A percentile compares a stretch with the other conserved stretches of the same genome.
These are phyloP conservation scores for Euphonia xanthogaster DNA, from an alignment of 2,797 vertebrate genomes.

Conservation along the genomic window DNA sequence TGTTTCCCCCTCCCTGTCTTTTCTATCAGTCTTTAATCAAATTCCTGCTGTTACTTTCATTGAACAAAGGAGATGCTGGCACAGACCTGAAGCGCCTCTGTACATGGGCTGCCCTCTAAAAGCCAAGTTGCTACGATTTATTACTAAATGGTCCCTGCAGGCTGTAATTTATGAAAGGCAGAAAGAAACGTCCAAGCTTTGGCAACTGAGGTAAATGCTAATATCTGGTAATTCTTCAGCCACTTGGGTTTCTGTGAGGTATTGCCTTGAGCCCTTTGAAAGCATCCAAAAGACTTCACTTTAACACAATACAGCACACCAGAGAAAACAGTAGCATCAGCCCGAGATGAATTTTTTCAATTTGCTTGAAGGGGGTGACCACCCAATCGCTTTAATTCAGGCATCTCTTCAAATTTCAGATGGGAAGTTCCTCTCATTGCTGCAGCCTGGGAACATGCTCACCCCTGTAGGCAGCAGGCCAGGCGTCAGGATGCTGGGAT, in stretches of 20 bases:
- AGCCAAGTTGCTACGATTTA: slow-evolving; percentile 42
- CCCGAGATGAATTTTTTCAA: not conserved
- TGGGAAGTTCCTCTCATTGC: not conserved
- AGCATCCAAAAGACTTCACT: not conserved
- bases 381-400: not conserved
- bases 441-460: not conserved
- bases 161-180: slow-evolving; percentile 24
- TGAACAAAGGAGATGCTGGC: slow-evolving; percentile 43
- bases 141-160: slow-evolving; percentile 11
- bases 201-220: slow-evolving; percentile 17
- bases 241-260: not conserved
- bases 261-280: slow-evolving; percentile 5
- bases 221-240: slow-evolving; percentile 28
- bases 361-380: not conserved
- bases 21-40: slow-evolving; percentile 54
- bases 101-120: not conserved
- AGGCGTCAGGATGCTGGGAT: not conserved
- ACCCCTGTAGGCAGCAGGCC: not conserved
- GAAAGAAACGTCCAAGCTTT: slow-evolving; percentile 22
- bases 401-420: not conserved
- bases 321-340: not conserved
- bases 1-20: not conserved
- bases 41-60: slow-evolving; percentile 50
- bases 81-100: not conserved
- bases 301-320: not conserved